Base-by-base conservation (phyloP, 2,888 invertebrate species). In the Halocaridina rubra region DNA sequence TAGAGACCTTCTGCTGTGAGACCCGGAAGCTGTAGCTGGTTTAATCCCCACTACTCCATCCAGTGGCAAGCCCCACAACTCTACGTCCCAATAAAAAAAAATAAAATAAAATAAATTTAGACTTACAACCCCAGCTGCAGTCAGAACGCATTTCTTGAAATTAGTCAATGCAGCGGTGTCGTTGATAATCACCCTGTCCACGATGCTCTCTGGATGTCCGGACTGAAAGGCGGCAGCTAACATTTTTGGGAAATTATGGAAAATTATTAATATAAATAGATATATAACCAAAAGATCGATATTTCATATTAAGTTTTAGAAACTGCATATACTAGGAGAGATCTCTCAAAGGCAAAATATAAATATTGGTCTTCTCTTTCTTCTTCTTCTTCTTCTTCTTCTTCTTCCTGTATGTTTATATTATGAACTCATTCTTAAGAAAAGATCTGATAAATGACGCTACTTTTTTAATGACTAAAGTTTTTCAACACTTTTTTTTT, bases 201-300 rank as follows among this genome's bases (percentile, higher is more conserved):
- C 79, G 61, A 87, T 84, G 10, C 71, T 79, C 53, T 87, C 87
- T 0, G 87, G 87, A 29, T 84, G 81, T 1, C 87, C 84, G 16
- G 72, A 71, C 5, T 30, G 13, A 75, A 84, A 87, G 33, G 86
- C 86, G 16, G 72, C 72, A 0, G 80, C 86, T 86, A 81, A 4
- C 59, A 71, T 22, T 46, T 7, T 24, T 10, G 24, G 2, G 29
- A 5, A 16, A 10, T 3, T 0, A 19, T 19, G 29, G 10, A 29
- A 29, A 16, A 27, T 24, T 16, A 22, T n/a, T 22, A 4, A 22
- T 59, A 22, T 59, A 7, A 13, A 19, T 13, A 3, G 59, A 59
- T 3, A 8, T 29, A n/a, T 30, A 27, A 19, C n/a, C 3, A 67
- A 7, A 22, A 29, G 30, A 67, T n/a, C n/a, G n/a, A n/a, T n/a